Evolutionary conservation across 92 coral and sea anemone species (phyloP), one percentile per base, ranked within the genome.

Genomic region (Zoanthus solanderi): DNA sequence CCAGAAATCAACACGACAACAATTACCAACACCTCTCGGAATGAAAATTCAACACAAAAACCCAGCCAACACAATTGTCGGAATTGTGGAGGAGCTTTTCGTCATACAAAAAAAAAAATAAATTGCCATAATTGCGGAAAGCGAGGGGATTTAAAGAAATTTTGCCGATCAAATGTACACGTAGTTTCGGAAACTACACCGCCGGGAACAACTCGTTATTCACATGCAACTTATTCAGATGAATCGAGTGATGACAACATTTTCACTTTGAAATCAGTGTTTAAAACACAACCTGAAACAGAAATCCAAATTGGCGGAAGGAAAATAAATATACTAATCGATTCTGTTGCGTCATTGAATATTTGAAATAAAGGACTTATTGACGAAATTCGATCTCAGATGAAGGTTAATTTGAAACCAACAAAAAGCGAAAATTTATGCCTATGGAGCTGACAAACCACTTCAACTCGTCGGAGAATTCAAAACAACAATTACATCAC

Each of bases 331-430:
- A 81, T 83, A 2, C 42, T 91, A 17, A 66, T 91, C 42, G 88
- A 91, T 69, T 82, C 82, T 18, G 93, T 85, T 13, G 85, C 93
- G 2, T 91, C 93, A 28, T 91, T 87, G 4, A 91, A 87, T 87
- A 44, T 82, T 74, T 46, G 67, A 13, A 88, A 76, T 75, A 48
- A 71, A 17, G 48, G 46, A n/a, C 50, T 63, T 18, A 75, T 67
- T 14, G 50, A 75, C 13, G 54, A 42, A 47, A 72, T 84, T 50
- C 72, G 76, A 78, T 9, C 56, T 5, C 14, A 74, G 5, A 54
- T 71, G 66, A 68, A 17, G 45, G 69, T 34, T 54, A 23, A 65
- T 69, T 75, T 34, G 79, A 16, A 61, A 30, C 12, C 14, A 13
- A 66, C 63, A 44, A 9, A 9, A 78, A 68, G 15, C 75, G 80